A percentile compares a stretch with the other conserved stretches of the same genome.
Evolutionary conservation across 2,888 invertebrate species (phyloP).

Genomic region (Cryptophagus acutangulus): DNA sequence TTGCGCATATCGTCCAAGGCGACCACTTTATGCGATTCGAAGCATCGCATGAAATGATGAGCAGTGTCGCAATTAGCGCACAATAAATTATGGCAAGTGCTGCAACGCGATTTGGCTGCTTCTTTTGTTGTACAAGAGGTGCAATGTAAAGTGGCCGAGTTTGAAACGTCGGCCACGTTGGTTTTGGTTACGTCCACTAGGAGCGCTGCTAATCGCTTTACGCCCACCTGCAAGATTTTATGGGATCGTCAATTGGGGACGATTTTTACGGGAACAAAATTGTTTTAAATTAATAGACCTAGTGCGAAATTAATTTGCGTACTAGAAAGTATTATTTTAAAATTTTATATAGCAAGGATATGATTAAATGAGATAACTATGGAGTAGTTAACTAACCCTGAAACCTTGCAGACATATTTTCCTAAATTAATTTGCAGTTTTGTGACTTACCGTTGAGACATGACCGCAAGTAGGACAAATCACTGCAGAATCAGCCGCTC

Average conservation of each 20-base stretch:
- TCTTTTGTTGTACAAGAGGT: slow-evolving; percentile 95
- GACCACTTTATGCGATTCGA: slow-evolving; percentile 89
- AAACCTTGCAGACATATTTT: no score
- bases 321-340: no score
- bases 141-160: slow-evolving; percentile 64
- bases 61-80: slow-evolving; percentile 93
- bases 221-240: slow-evolving; percentile 62
- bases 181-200: slow-evolving; percentile 83
- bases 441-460: slow-evolving; percentile 71
- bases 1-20: slow-evolving; percentile 82
- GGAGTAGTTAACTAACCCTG: no score
- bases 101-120: slow-evolving; percentile 88
- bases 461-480: slow-evolving; percentile 80
- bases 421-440: no score
- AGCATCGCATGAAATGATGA: slow-evolving; percentile 95
- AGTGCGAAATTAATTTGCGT: no score
- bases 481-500: slow-evolving; percentile 60
- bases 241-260: no score
- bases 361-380: no score
- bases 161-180: slow-evolving; percentile 77
- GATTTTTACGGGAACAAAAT: no score
- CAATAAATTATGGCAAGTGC: slow-evolving; percentile 90
- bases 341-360: no score
- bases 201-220: slow-evolving; percentile 72
- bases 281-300: no score